Base-by-base conservation (phyloP, 2,888 invertebrate species). In the Galerucella pusilla region DNA sequence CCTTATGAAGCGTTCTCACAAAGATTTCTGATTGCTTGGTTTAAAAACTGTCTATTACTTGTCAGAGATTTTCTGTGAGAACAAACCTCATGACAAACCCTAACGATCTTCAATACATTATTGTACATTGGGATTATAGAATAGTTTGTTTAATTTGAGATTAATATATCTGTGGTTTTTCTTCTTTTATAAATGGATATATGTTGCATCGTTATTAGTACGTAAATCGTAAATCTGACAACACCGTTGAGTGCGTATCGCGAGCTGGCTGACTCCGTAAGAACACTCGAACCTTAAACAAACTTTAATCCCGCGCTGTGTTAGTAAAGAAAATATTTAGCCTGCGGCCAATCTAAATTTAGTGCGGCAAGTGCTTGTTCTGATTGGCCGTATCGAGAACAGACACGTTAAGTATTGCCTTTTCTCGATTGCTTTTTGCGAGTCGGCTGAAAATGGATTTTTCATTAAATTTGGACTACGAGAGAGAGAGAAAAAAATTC, bases 281-380 rank as follows among this genome's bases (percentile, higher is more conserved):
- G 81, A 79, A 76, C 80, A 79, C 81, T 79, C 79, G 81, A 84
- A 81, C 84, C 84, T 81, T 86, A 80, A 84, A 83, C 85, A 87
- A 88, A 88, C 87, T 87, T 87, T 87, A 87, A 88, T 88, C 87
- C 86, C 86, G 84, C 82, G 83, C 84, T 86, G 87, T 86, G 87
- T 87, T 88, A 87, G 86, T 83, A 87, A 88, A 87, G 88, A 89
- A 87, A 89, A 89, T 89, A 89, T 89, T 89, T 88, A 87, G 88
- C 87, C 88, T 84, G 83, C 81, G 87, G 87, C 85, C 88, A 88
- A 88, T 88, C 88, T 88, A 89, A 89, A 88, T 88, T 88, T 86
- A 84, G 84, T 82, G 84, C 83, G 77, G 83, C 81, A 85, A 86
- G 86, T 86, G 86, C 83, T 77, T 76, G 80, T 84, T 83, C 85